A percentile compares a stretch with the other conserved stretches of the same genome.
Conservation (phyloP, 2,797 vertebrate genomes). For the Diplodus sargus region DNA sequence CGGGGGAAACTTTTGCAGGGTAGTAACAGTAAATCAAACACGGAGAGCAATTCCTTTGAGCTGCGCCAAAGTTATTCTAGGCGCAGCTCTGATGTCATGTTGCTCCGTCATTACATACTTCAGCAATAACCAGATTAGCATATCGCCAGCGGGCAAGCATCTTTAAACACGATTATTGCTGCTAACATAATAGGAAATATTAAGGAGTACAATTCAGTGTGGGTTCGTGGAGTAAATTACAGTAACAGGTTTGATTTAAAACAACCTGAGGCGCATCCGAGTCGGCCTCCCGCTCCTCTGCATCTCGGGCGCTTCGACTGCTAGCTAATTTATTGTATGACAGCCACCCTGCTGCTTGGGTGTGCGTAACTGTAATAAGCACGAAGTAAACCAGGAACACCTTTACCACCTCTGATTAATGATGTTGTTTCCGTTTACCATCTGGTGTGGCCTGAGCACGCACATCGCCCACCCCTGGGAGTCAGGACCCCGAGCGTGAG, state of each 20-base stretch:
- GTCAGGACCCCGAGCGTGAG: constrained; percentile 8
- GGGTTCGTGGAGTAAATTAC: constrained; percentile 25
- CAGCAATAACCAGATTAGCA: constrained; percentile 38
- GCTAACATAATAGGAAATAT: constrained; percentile 27
- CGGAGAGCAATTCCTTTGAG: constrained; percentile 55
- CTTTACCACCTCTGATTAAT: constrained; percentile 68
- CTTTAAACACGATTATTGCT: constrained; percentile 4
- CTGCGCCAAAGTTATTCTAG: constrained; percentile 12
- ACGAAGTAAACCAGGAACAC: constrained; percentile 56
- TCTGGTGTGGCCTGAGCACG: constrained; percentile 42
- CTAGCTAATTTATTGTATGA: constrained; percentile 40
- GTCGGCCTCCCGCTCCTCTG: background rate
- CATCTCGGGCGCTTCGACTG: constrained; percentile 20
- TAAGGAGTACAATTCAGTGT: constrained; percentile 8
- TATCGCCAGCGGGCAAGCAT: constrained; percentile 32
- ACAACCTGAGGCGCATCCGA: constrained; percentile 18
- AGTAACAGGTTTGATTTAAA: constrained; percentile 39
- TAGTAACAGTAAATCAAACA: constrained; percentile 41
- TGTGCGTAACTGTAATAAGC: constrained; percentile 41
- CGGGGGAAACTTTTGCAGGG: constrained; percentile 16
- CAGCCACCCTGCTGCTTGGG: constrained; percentile 11
- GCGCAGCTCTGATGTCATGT: constrained; percentile 18
- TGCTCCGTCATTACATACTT: constrained; percentile 17
- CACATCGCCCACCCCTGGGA: constrained; percentile 10
- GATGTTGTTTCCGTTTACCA: constrained; percentile 52